Percentiles rank a stretch among this genome's conserved stretches.
Evolutionary conservation across 1,140 invertebrate genomes (phyloP).

Genomic region (Phenacoccus solenopsis): DNA sequence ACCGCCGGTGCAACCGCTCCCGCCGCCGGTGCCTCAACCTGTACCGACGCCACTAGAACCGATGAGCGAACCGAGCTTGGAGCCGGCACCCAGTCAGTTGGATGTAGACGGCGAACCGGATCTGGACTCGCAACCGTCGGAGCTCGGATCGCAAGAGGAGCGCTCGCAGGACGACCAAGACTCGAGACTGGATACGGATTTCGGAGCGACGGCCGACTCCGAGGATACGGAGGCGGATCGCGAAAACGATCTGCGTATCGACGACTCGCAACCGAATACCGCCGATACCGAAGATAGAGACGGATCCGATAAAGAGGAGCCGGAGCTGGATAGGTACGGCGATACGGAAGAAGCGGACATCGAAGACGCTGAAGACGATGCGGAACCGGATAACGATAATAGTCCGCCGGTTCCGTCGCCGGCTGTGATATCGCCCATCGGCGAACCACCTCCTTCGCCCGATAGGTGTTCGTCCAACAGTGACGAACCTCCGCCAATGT

Average conservation of each 20-base stretch:
- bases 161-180: background rate
- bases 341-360: constrained; percentile 8
- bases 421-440: constrained; percentile 9
- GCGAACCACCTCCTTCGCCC: constrained; percentile 14
- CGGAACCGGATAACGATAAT: constrained; percentile 28
- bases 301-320: background rate
- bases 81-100: background rate
- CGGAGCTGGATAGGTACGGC: background rate
- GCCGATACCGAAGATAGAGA: background rate
- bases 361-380: constrained; percentile 29
- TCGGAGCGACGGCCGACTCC: background rate
- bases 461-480: constrained; percentile 9
- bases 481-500: constrained; percentile 21
- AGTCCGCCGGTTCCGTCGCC: constrained; percentile 19
- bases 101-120: background rate
- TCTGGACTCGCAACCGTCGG: background rate
- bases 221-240: background rate
- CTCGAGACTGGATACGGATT: background rate
- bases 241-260: background rate
- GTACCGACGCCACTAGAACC: background rate
- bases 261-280: background rate
- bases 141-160: constrained; percentile 10
- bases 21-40: background rate
- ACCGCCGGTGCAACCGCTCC: background rate
- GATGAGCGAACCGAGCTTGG: background rate